phyloP scores from a whole-genome alignment of 2,797 vertebrate species.

The Enteromius argenteus region DNA sequence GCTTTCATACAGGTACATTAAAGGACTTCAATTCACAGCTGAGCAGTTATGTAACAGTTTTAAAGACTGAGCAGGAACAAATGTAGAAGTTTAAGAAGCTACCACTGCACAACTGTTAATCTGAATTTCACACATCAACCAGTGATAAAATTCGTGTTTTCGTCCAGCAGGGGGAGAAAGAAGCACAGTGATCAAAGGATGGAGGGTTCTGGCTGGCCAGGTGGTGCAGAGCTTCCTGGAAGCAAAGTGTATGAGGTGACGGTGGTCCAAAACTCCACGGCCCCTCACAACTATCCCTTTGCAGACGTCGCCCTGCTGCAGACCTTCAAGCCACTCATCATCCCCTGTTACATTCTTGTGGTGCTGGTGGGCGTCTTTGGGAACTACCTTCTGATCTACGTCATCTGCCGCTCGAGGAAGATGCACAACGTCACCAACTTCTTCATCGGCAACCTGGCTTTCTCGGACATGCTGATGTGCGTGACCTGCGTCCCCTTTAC shows the following conservation, averaged over 20 bases:
- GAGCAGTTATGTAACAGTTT: not conserved
- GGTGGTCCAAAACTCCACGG: slow-evolving; percentile 66
- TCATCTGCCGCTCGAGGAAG: slow-evolving; percentile 85
- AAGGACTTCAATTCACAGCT: not conserved
- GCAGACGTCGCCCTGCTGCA: slow-evolving; percentile 77
- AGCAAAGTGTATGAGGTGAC: slow-evolving; percentile 66
- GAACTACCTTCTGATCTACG: slow-evolving; percentile 86
- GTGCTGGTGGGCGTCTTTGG: slow-evolving; percentile 83
- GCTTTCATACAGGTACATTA: not conserved
- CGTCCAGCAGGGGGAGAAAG: slow-evolving; percentile 20
- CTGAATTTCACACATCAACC: not conserved
- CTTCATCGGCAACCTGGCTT: slow-evolving; percentile 88
- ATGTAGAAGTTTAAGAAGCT: not conserved
- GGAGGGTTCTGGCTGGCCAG: slow-evolving; percentile 66
- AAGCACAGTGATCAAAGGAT: slow-evolving; percentile 56
- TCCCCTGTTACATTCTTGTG: slow-evolving; percentile 81
- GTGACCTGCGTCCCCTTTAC: slow-evolving; percentile 87
- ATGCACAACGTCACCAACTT: slow-evolving; percentile 89
- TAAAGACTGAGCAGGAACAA: not conserved
- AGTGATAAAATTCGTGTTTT: not conserved
- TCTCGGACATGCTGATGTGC: slow-evolving; percentile 89
- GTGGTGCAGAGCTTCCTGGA: slow-evolving; percentile 39
- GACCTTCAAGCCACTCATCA: slow-evolving; percentile 76
- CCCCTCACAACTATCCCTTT: slow-evolving; percentile 74
- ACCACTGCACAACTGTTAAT: not conserved